Conservation (phyloP, 2,113 vertebrate species). For the Orcinus orca region DNA sequence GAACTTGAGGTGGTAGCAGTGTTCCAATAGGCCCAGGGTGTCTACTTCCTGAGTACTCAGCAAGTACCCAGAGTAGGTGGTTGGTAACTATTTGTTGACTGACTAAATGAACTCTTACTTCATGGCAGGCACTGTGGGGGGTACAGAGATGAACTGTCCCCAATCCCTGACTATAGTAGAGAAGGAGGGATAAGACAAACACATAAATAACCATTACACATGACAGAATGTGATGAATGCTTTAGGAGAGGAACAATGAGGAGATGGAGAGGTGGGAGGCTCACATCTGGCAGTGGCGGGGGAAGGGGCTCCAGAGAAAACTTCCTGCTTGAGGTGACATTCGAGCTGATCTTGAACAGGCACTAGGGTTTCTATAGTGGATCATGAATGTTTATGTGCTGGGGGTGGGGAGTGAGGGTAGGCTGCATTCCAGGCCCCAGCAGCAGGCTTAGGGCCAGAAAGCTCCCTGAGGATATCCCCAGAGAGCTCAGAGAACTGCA, state of each 20-base stretch:
- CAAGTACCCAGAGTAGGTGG: slow-evolving; percentile 36
- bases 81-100: slow-evolving; percentile 52
- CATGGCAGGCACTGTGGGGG: neutral
- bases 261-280: neutral
- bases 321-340: slow-evolving; percentile 42
- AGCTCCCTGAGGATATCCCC: slow-evolving; percentile 32
- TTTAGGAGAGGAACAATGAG: slow-evolving; percentile 43
- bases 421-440: slow-evolving; percentile 53
- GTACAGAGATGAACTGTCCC: neutral
- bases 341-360: slow-evolving; percentile 48
- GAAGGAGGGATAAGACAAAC: slow-evolving; percentile 29
- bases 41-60: slow-evolving; percentile 22
- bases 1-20: neutral
- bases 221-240: slow-evolving; percentile 54
- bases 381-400: slow-evolving; percentile 58
- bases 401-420: neutral
- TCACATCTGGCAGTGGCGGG: slow-evolving; percentile 52
- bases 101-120: neutral
- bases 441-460: slow-evolving; percentile 40
- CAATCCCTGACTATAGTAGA: neutral
- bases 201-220: slow-evolving; percentile 50
- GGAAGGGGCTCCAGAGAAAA: slow-evolving; percentile 47
- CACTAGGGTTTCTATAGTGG: slow-evolving; percentile 45
- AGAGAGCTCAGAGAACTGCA: slow-evolving; percentile 35
- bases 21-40: neutral